phyloP scores from a whole-genome alignment of 1,140 invertebrate genomes.

The Sycophila sp. region DNA sequence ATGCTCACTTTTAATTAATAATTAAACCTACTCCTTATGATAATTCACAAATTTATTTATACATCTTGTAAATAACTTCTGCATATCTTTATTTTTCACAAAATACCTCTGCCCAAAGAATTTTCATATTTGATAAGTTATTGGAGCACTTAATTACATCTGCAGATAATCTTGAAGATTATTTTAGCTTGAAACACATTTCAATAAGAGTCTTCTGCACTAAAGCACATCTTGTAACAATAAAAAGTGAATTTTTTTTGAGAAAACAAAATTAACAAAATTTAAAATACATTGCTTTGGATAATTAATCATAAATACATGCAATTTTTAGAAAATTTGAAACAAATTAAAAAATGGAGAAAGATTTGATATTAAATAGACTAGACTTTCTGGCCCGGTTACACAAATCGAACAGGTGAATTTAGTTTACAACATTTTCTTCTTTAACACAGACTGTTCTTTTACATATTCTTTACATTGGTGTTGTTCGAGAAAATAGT shows the following conservation, averaged over 20 bases:
- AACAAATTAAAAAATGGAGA: constrained; percentile 24
- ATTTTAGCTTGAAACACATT: neutral
- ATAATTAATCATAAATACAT: neutral
- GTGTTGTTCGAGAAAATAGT: constrained; percentile 1
- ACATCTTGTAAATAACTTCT: constrained; percentile 22
- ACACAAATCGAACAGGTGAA: constrained; percentile 18
- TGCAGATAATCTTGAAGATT: neutral
- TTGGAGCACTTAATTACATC: neutral
- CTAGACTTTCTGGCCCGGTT: constrained; percentile 29
- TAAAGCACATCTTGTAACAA: neutral
- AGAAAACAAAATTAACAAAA: constrained; percentile 1
- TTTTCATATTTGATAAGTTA: neutral
- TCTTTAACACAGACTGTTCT: neutral
- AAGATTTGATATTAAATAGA: constrained; percentile 15
- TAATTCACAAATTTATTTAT: constrained; percentile 5
- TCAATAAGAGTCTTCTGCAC: neutral
- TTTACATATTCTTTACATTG: constrained; percentile 4
- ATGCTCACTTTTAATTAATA: constrained; percentile 2
- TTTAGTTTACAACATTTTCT: neutral
- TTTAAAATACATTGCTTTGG: neutral
- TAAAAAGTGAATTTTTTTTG: constrained; percentile 14
- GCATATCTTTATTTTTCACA: constrained; percentile 2
- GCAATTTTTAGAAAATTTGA: constrained; percentile 15
- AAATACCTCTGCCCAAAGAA: constrained; percentile 22
- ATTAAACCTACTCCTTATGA: neutral